Conservation (phyloP, 1,140 invertebrate genomes). For the Eurosta solidaginis region DNA sequence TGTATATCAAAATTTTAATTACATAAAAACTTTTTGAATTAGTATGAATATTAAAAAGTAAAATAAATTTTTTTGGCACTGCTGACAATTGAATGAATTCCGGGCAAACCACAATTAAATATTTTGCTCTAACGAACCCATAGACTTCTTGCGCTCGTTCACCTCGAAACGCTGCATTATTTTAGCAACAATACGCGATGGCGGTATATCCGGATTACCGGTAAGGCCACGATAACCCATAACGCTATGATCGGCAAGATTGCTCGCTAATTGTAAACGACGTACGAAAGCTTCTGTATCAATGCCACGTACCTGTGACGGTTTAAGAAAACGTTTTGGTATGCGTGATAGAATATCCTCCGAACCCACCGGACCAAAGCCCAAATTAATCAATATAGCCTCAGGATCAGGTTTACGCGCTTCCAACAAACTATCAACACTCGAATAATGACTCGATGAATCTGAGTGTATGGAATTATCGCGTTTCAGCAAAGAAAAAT, state of each 20-base stretch:
- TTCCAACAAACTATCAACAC: slow-evolving; percentile 73
- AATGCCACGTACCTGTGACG: slow-evolving; percentile 67
- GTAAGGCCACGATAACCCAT: slow-evolving; percentile 68
- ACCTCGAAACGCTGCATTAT: slow-evolving; percentile 58
- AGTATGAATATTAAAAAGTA: not conserved
- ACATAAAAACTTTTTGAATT: not conserved
- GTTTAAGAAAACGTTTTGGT: slow-evolving; percentile 68
- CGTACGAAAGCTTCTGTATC: slow-evolving; percentile 66
- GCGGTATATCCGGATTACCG: slow-evolving; percentile 60
- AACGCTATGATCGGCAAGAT: slow-evolving; percentile 67
- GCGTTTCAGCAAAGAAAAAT: slow-evolving; percentile 57
- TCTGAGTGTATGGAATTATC: slow-evolving; percentile 70
- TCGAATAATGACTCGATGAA: slow-evolving; percentile 72
- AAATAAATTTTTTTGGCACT: slow-evolving; percentile 12
- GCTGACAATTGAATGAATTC: not conserved
- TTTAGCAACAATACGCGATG: slow-evolving; percentile 55
- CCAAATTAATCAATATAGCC: slow-evolving; percentile 69
- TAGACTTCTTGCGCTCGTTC: slow-evolving; percentile 56
- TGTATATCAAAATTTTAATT: not conserved
- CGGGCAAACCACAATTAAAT: slow-evolving; percentile 34
- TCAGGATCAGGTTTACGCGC: slow-evolving; percentile 71
- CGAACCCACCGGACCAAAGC: slow-evolving; percentile 65
- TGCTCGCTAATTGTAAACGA: slow-evolving; percentile 65
- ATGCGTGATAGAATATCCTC: slow-evolving; percentile 64
- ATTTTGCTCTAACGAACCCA: slow-evolving; percentile 49